A percentile compares a stretch with the other conserved stretches of the same genome.
These are phyloP conservation scores for Cebus imitator DNA, from an alignment of 2,113 vertebrate species.

Conservation along the genomic window DNA sequence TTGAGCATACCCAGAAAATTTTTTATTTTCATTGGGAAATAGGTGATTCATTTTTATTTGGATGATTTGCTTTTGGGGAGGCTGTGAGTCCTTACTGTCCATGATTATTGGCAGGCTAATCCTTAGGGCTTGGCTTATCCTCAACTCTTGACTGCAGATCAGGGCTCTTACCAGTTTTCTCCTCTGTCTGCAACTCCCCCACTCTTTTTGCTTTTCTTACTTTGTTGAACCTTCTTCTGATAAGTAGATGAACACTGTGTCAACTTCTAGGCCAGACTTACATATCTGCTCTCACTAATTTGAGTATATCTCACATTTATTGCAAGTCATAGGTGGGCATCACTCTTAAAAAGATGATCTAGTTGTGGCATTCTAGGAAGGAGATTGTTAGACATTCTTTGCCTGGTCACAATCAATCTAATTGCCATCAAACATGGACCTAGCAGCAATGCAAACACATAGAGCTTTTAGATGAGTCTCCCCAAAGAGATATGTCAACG, in stretches of 20 bases:
- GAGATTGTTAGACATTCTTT: background rate
- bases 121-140: background rate
- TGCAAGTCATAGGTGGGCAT: background rate
- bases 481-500: background rate
- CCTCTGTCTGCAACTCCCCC: background rate
- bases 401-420: background rate
- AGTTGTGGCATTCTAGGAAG: background rate
- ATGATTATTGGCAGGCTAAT: background rate
- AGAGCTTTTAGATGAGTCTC: background rate
- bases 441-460: background rate
- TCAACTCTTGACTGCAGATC: background rate
- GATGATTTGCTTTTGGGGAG: background rate
- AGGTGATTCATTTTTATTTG: background rate
- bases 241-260: background rate
- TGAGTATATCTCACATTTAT: background rate
- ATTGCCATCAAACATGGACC: background rate
- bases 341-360: background rate
- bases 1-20: background rate
- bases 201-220: background rate
- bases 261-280: background rate
- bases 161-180: background rate
- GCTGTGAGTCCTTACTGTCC: accelerated
- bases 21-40: background rate
- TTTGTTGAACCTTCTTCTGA: background rate
- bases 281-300: background rate